Conservation (phyloP, 2,888 invertebrate genomes). For the Alcis repandata region DNA sequence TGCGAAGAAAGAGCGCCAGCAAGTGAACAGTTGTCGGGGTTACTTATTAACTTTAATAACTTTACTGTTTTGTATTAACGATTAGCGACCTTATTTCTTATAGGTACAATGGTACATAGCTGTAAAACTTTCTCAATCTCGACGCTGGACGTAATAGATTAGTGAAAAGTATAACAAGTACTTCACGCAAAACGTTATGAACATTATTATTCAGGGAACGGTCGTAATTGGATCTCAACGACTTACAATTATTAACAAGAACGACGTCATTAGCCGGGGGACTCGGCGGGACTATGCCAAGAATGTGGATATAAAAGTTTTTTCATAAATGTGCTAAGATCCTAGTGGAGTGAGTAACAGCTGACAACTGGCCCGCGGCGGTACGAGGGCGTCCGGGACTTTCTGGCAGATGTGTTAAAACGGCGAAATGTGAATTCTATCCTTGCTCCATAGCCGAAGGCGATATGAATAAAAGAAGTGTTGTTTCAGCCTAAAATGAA, state of each 20-base stretch:
- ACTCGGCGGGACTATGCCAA: conserved; percentile 74
- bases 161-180: conserved; percentile 31
- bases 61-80: conserved; percentile 66
- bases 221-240: conserved; percentile 30
- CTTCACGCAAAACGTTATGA: conserved; percentile 25
- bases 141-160: conserved; percentile 18
- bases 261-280: conserved; percentile 38
- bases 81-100: conserved; percentile 42
- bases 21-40: conserved; percentile 76
- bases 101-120: too few species aligned
- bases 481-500: conserved; percentile 50
- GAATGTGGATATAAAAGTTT: conserved; percentile 78
- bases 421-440: conserved; percentile 77
- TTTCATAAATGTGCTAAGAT: conserved; percentile 83
- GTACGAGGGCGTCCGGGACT: conserved; percentile 69
- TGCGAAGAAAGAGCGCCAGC: conserved; percentile 72
- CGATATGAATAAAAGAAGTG: conserved; percentile 66
- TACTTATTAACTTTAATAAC: conserved; percentile 82
- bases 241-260: conserved; percentile 35
- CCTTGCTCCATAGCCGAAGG: conserved; percentile 63
- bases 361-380: conserved; percentile 80
- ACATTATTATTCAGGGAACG: conserved; percentile 31
- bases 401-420: conserved; percentile 82
- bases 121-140: conserved; percentile 30
- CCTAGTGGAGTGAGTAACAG: conserved; percentile 70